These are phyloP conservation scores for Plectropomus leopardus DNA, from an alignment of 2,113 vertebrate species.

Conservation along the genomic window DNA sequence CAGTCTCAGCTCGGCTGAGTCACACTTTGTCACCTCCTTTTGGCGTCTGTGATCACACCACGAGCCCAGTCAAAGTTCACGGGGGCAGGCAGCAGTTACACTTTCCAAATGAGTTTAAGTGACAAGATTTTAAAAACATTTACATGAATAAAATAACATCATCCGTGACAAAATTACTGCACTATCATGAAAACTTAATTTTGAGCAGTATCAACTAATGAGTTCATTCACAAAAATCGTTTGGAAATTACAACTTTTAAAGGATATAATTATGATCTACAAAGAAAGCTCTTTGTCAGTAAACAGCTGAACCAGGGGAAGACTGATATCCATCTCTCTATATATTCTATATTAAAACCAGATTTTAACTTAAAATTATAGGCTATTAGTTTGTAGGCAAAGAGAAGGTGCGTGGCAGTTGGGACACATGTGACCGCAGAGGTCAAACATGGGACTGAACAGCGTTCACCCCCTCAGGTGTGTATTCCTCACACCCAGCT, in stretches of 20 bases:
- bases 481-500: slow-evolving; percentile 36
- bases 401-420: no score
- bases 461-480: slow-evolving; percentile 38
- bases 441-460: slow-evolving; percentile 23
- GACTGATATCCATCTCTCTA: not conserved
- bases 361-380: no score
- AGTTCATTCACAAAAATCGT: not conserved
- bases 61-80: slow-evolving; percentile 47
- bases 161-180: not conserved
- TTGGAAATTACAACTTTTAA: not conserved
- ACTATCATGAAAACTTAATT: not conserved
- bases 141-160: not conserved
- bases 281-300: not conserved
- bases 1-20: not conserved
- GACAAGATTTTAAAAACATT: not conserved
- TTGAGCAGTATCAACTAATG: not conserved
- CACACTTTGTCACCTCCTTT: slow-evolving; percentile 60
- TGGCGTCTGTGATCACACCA: slow-evolving; percentile 71
- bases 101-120: not conserved
- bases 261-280: not conserved
- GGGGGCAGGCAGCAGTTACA: not conserved
- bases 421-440: not conserved
- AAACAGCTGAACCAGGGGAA: not conserved
- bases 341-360: not conserved
- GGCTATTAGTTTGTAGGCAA: no score